These are phyloP conservation scores for Limonius californicus DNA, from an alignment of 1,140 invertebrate genomes.

Conservation along the genomic window DNA sequence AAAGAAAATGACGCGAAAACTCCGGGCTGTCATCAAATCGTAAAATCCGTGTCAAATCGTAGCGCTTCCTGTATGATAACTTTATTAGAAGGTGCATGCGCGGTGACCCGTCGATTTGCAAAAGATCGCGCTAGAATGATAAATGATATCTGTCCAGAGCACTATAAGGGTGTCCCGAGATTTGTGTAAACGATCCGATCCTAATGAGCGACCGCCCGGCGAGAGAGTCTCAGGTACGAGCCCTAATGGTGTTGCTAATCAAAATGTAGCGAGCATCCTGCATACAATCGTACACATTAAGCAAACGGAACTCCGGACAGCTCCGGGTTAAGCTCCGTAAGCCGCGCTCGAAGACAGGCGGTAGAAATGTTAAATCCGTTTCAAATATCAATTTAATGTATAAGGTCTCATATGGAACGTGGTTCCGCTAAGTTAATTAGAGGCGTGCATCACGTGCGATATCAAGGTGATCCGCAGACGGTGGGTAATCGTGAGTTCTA, in stretches of 20 bases:
- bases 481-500: conserved; percentile 25
- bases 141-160: conserved; percentile 24
- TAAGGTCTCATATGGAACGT: conserved; percentile 11
- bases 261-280: conserved; percentile 17
- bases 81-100: background rate
- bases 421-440: conserved; percentile 36
- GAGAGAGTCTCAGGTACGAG: conserved; percentile 1
- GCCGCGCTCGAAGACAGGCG: background rate
- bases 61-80: too few relatives aligned
- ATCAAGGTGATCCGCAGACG: conserved; percentile 26
- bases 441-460: conserved; percentile 31
- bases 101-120: background rate
- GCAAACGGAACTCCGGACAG: conserved; percentile 11
- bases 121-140: conserved; percentile 13
- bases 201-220: conserved; percentile 25
- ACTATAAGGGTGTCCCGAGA: conserved; percentile 13
- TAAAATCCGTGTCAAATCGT: too few relatives aligned
- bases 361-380: conserved; percentile 15
- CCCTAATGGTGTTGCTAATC: conserved; percentile 24
- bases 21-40: too few relatives aligned
- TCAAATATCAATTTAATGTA: conserved; percentile 23
- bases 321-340: conserved; percentile 5
- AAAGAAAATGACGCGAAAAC: too few relatives aligned
- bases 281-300: conserved; percentile 16
- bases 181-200: conserved; percentile 12